These are phyloP conservation scores for Dicrostonyx torquatus DNA, from an alignment of 2,797 vertebrate species.

Conservation along the genomic window DNA sequence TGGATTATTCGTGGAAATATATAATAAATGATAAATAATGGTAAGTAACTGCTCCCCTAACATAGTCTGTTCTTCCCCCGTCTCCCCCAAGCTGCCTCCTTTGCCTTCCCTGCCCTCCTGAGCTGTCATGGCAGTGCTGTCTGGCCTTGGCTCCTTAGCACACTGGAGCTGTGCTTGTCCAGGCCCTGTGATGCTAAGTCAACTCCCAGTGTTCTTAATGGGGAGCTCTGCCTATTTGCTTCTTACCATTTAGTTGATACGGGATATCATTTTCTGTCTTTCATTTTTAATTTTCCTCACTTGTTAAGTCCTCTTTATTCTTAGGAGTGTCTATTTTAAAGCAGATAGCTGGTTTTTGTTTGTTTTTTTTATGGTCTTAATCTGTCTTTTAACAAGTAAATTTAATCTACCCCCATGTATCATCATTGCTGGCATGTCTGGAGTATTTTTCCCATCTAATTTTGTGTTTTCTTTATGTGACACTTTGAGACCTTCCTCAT, in stretches of 20 bases:
- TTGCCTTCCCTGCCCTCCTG: neutral
- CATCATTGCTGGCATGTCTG: neutral
- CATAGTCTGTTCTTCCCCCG: neutral
- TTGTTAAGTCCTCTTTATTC: neutral
- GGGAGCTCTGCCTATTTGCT: neutral
- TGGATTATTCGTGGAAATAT: neutral
- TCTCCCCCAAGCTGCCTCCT: neutral
- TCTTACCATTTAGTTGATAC: neutral
- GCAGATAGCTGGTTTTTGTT: neutral
- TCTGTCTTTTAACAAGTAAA: neutral
- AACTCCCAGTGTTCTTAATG: neutral
- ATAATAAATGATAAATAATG: neutral
- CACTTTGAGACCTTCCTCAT: neutral
- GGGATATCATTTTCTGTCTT: neutral
- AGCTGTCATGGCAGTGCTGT: neutral
- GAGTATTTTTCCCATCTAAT: neutral
- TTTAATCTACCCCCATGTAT: neutral
- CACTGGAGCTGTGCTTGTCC: neutral
- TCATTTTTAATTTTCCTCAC: neutral
- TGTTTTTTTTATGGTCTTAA: neutral
- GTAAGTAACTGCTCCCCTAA: neutral
- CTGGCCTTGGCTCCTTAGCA: neutral
- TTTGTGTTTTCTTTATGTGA: conserved; percentile 56
- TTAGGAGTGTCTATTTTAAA: neutral
- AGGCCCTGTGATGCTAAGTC: neutral